phyloP scores from a whole-genome alignment of 2,888 invertebrate species.

The Biston betularia region DNA sequence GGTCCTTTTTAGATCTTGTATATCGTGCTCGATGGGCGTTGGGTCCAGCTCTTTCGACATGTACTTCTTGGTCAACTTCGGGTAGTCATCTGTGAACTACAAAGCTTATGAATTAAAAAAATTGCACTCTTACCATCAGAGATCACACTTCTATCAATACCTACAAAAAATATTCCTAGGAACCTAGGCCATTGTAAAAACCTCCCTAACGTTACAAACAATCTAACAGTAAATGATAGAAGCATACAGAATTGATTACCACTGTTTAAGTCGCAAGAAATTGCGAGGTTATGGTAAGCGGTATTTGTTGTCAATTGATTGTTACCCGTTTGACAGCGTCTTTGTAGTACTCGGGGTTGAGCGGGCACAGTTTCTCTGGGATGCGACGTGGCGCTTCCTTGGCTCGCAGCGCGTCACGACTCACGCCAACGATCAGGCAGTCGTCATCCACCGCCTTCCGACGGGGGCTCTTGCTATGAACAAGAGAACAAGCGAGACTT shows the following conservation, averaged over 20 bases:
- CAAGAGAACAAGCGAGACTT: background rate
- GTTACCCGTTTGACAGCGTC: constrained; percentile 62
- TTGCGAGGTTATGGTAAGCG: too few species aligned
- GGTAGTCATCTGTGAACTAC: constrained; percentile 70
- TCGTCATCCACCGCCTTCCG: constrained; percentile 70
- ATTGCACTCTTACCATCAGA: background rate
- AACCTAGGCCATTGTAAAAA: too few species aligned
- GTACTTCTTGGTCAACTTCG: constrained; percentile 67
- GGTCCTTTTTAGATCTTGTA: constrained; percentile 74
- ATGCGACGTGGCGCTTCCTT: constrained; percentile 52
- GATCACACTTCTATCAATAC: too few species aligned
- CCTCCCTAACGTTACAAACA: too few species aligned
- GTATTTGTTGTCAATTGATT: too few species aligned
- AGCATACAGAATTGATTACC: too few species aligned
- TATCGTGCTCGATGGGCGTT: constrained; percentile 70
- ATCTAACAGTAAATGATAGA: too few species aligned
- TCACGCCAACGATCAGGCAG: constrained; percentile 73
- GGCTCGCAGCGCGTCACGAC: constrained; percentile 67
- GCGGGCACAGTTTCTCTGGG: constrained; percentile 71
- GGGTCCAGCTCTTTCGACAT: constrained; percentile 73
- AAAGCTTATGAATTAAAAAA: background rate
- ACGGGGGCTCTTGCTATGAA: constrained; percentile 69
- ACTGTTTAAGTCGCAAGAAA: too few species aligned
- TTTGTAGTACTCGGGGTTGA: constrained; percentile 67
- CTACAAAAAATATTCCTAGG: too few species aligned